Percentiles rank a stretch among this genome's conserved stretches.
phyloP scores from a whole-genome alignment of 2,888 invertebrate species.

The Macrophya alboannulata region DNA sequence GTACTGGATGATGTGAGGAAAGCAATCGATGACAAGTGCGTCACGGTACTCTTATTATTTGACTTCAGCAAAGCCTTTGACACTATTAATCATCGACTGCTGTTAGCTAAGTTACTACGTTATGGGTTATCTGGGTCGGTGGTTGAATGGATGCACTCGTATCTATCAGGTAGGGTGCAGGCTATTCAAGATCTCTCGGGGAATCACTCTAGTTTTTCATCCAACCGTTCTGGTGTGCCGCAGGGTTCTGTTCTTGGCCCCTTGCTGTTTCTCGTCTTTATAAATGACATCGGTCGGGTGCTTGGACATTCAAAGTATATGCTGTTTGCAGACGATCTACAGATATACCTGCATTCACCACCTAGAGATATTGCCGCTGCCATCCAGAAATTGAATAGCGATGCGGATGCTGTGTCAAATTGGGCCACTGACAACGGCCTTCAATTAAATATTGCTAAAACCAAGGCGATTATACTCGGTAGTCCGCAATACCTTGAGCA shows the following conservation, averaged over 20 bases:
- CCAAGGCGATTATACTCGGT: neutral
- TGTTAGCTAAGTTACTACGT: neutral
- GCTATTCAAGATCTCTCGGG: neutral
- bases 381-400: neutral
- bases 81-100: neutral
- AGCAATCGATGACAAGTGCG: neutral
- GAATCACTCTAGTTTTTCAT: neutral
- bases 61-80: neutral
- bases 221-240: neutral
- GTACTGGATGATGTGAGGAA: neutral
- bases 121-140: neutral
- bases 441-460: neutral
- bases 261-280: constrained; percentile 29
- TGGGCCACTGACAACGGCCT: neutral
- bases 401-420: neutral
- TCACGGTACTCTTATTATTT: neutral
- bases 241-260: constrained; percentile 16
- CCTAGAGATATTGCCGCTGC: neutral
- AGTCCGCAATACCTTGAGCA: neutral
- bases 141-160: neutral
- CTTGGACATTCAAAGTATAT: neutral
- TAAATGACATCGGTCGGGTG: constrained; percentile 24
- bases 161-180: neutral
- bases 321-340: constrained; percentile 53
- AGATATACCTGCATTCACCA: constrained; percentile 37